Conservation (phyloP, 2,888 invertebrate genomes). For the Drosophila gaucha region DNA sequence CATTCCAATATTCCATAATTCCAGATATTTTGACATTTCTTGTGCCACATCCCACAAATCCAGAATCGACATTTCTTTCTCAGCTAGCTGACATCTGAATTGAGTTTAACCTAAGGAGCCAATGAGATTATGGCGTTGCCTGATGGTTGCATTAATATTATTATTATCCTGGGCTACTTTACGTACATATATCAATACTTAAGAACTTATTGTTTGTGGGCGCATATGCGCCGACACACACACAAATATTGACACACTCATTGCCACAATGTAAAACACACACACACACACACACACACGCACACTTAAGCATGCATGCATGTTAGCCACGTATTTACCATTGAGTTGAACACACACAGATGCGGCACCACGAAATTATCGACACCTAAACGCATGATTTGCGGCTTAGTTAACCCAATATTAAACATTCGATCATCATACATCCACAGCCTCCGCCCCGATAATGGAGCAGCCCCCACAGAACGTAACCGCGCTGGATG, state of each 20-base stretch:
- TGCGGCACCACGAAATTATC: slow-evolving; percentile 24
- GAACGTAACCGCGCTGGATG: slow-evolving; percentile 95
- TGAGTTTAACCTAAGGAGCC: slow-evolving; percentile 1
- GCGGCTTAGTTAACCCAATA: slow-evolving; percentile 9
- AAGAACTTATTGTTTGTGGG: slow-evolving; percentile 6
- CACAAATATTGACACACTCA: slow-evolving; percentile 21
- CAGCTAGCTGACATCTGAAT: no score
- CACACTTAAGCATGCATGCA: slow-evolving; percentile 4
- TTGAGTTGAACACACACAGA: slow-evolving; percentile 12
- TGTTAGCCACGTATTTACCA: slow-evolving; percentile 17
- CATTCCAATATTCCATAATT: not conserved
- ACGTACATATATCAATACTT: slow-evolving; percentile 8
- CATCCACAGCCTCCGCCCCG: slow-evolving; percentile 91
- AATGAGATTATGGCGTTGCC: slow-evolving; percentile 10
- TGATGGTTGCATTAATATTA: slow-evolving; percentile 4
- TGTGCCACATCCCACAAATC: not conserved
- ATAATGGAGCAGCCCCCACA: slow-evolving; percentile 93
- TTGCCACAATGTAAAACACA: not conserved
- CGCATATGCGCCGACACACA: slow-evolving; percentile 3
- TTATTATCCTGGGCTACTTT: slow-evolving; percentile 8
- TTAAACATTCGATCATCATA: slow-evolving; percentile 17
- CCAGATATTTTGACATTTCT: no score
- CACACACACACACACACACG: not conserved
- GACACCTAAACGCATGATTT: slow-evolving; percentile 9
- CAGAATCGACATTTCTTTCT: not conserved